Conservation (phyloP, 1,140 invertebrate species). For the Dendroctonus ponderosae region DNA sequence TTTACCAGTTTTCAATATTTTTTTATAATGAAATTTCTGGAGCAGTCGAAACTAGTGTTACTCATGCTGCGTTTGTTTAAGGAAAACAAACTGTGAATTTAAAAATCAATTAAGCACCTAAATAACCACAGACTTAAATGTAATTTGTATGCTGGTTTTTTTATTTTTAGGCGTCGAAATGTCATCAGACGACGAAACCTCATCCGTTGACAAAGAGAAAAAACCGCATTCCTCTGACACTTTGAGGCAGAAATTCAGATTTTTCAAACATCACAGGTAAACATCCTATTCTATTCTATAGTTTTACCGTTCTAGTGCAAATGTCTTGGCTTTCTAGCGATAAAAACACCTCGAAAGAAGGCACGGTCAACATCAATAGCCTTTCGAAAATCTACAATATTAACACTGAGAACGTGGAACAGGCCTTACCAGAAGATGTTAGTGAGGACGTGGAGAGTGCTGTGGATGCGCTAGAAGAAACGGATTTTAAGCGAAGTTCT, state of each 20-base stretch:
- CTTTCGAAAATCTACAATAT: constrained; percentile 46
- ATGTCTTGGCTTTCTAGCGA: constrained; percentile 5
- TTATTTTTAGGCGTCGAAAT: constrained; percentile 45
- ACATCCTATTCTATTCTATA: background rate
- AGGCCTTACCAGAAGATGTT: constrained; percentile 37
- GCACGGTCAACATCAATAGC: constrained; percentile 34
- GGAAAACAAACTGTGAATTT: no score
- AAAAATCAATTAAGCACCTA: no score
- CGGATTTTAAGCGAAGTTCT: constrained; percentile 24
- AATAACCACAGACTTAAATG: no score
- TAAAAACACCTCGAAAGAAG: constrained; percentile 38
- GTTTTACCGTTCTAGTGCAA: background rate
- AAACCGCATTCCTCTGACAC: constrained; percentile 22
- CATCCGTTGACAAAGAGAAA: constrained; percentile 42
- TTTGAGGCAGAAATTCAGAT: constrained; percentile 36
- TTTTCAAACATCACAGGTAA: constrained; percentile 34
- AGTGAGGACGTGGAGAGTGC: constrained; percentile 56
- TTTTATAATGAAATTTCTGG: no score
- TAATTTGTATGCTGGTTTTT: no score
- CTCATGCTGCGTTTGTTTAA: no score
- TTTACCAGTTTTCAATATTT: no score
- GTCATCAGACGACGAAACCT: constrained; percentile 49
- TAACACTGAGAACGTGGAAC: constrained; percentile 41
- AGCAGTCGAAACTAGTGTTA: no score
- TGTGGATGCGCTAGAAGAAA: constrained; percentile 55